A percentile compares a stretch with the other conserved stretches of the same genome.
phyloP scores from a whole-genome alignment of 2,888 invertebrate genomes.

The Stenotaenia linearis region DNA sequence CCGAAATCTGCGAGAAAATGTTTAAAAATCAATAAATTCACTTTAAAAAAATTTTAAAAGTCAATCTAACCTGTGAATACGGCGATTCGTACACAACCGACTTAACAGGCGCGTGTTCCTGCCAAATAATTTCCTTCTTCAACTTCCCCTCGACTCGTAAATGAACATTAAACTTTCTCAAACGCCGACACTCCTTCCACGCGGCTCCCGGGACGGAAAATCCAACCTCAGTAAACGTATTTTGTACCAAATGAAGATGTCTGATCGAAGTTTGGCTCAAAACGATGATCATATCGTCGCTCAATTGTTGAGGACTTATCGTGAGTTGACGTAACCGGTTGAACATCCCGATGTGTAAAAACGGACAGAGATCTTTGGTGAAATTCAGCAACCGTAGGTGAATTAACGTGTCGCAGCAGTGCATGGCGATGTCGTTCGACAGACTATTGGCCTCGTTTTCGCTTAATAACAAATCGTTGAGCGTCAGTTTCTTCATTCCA shows the following conservation, averaged over 20 bases:
- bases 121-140: slow-evolving; percentile 59
- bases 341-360: slow-evolving; percentile 70
- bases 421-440: slow-evolving; percentile 60
- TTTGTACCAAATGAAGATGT: slow-evolving; percentile 68
- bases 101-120: slow-evolving; percentile 62
- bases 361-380: slow-evolving; percentile 61
- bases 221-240: slow-evolving; percentile 50
- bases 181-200: slow-evolving; percentile 55
- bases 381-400: slow-evolving; percentile 66
- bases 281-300: slow-evolving; percentile 63
- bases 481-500: slow-evolving; percentile 58
- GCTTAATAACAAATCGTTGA: slow-evolving; percentile 69
- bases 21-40: not conserved
- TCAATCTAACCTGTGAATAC: slow-evolving; percentile 53
- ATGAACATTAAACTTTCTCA: slow-evolving; percentile 61
- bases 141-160: slow-evolving; percentile 58
- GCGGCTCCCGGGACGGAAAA: slow-evolving; percentile 44
- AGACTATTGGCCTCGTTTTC: slow-evolving; percentile 61
- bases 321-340: slow-evolving; percentile 60
- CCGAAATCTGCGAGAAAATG: slow-evolving; percentile 48
- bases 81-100: slow-evolving; percentile 61
- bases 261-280: slow-evolving; percentile 55
- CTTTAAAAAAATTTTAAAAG: not conserved
- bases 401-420: slow-evolving; percentile 59
- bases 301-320: slow-evolving; percentile 59